Evolutionary conservation across 2,888 invertebrate species (phyloP).

Genomic region (Clistopyga incitator): DNA sequence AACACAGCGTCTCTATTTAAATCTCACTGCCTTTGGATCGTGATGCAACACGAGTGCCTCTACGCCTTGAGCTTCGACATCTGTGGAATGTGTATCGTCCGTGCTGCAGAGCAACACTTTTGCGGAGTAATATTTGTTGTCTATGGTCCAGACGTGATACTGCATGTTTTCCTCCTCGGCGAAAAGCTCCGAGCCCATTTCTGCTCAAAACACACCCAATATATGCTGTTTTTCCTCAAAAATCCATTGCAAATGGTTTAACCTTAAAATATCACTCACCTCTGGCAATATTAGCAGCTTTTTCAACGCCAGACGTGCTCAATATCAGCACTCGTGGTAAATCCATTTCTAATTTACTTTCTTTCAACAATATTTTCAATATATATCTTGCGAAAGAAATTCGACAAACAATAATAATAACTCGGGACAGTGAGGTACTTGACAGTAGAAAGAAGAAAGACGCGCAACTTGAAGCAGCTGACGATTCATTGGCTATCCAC

Average conservation of each 20-base stretch:
- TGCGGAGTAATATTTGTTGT: conserved; percentile 90
- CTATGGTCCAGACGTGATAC: conserved; percentile 86
- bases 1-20: conserved; percentile 74
- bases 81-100: conserved; percentile 84
- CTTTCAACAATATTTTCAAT: background rate
- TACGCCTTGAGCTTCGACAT: conserved; percentile 84
- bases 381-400: background rate
- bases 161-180: conserved; percentile 77
- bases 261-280: conserved; percentile 73
- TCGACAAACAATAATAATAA: background rate
- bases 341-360: conserved; percentile 71
- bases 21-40: conserved; percentile 85
- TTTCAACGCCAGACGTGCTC: conserved; percentile 74
- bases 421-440: background rate
- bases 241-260: conserved; percentile 18
- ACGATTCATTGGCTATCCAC: background rate
- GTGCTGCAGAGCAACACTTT: conserved; percentile 87
- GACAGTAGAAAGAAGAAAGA: background rate
- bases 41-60: conserved; percentile 88
- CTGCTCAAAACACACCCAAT: conserved; percentile 66
- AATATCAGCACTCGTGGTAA: conserved; percentile 78
- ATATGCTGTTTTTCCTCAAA: background rate
- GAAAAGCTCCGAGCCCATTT: conserved; percentile 78
- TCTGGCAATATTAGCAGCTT: conserved; percentile 77
- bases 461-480: background rate